Evolutionary conservation across 2,113 vertebrate species (phyloP).

Genomic region (Alces alces): DNA sequence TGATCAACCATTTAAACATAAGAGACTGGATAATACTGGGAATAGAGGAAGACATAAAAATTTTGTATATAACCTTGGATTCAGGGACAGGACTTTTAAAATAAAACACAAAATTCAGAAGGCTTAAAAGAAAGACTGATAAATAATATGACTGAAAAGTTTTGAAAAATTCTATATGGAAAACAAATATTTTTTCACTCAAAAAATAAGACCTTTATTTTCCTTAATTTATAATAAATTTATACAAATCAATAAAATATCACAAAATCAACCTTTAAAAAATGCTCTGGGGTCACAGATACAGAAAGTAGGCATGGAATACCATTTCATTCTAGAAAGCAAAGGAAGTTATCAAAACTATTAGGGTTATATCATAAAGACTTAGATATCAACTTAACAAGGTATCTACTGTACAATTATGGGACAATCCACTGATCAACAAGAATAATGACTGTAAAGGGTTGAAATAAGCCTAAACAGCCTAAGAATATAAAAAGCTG

Average conservation of each 20-base stretch:
- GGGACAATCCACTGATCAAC: background rate
- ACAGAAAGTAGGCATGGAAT: background rate
- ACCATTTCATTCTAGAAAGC: background rate
- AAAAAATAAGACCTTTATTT: background rate
- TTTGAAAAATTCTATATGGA: background rate
- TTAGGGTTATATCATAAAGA: background rate
- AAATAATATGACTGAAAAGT: background rate
- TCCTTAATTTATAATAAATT: background rate
- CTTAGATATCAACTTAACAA: background rate
- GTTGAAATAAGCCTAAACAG: background rate
- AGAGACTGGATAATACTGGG: background rate
- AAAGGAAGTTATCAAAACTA: background rate
- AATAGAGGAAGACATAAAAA: background rate
- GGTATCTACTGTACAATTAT: background rate
- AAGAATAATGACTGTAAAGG: background rate
- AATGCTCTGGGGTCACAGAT: background rate
- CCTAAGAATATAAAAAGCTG: background rate
- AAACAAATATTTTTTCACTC: background rate
- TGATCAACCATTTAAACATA: background rate
- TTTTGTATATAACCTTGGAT: background rate
- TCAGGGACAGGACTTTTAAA: background rate
- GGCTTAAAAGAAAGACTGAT: background rate
- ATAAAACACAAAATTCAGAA: background rate
- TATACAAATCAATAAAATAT: background rate
- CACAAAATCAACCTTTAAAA: background rate